Evolutionary conservation across 2,113 vertebrate species (phyloP).

Genomic region (Triplophysa dalaica): DNA sequence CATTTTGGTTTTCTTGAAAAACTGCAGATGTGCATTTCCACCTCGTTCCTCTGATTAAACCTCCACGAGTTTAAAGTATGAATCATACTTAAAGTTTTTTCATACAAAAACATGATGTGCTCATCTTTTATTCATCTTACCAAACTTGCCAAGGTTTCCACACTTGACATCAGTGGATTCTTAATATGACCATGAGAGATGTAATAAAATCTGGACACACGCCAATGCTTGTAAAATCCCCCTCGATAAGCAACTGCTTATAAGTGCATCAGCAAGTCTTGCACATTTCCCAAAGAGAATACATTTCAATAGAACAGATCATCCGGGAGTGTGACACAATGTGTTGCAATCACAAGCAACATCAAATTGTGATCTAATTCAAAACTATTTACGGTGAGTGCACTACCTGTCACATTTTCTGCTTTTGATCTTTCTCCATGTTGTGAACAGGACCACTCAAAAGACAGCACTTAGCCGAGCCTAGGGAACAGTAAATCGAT

Average conservation of each 20-base stretch:
- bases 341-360: neutral
- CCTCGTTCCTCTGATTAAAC: slow-evolving; percentile 23
- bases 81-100: neutral
- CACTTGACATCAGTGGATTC: neutral
- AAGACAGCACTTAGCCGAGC: slow-evolving; percentile 13
- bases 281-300: neutral
- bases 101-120: neutral
- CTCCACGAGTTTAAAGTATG: slow-evolving; percentile 45
- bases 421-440: slow-evolving; percentile 41
- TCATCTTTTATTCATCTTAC: neutral
- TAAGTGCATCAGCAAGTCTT: neutral
- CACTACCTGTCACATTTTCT: neutral
- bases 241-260: too few species aligned
- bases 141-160: too few species aligned
- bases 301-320: neutral
- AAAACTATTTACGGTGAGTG: neutral
- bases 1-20: slow-evolving; percentile 35
- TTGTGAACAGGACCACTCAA: slow-evolving; percentile 25
- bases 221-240: too few species aligned
- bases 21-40: slow-evolving; percentile 38
- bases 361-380: neutral
- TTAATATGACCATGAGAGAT: neutral
- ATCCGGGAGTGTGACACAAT: too few species aligned
- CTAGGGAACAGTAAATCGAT: slow-evolving; percentile 34
- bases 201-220: neutral